Evolutionary conservation across 2,888 invertebrate species (phyloP).

Genomic region (Diabrotica balteata): DNA sequence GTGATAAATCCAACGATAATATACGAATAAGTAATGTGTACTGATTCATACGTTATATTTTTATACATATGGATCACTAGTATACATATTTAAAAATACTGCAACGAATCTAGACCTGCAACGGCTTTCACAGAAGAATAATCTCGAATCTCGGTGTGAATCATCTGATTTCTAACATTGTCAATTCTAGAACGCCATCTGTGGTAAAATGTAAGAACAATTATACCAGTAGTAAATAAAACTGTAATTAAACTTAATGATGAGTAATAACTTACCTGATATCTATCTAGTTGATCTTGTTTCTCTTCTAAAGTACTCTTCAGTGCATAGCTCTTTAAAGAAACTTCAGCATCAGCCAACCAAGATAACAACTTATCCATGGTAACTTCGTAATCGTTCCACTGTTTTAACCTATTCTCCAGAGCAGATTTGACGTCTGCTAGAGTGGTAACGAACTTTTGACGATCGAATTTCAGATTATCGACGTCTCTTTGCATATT

Average conservation of each 20-base stretch:
- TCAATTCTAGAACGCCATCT: background rate
- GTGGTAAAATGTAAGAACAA: background rate
- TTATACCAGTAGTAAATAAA: background rate
- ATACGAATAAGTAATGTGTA: no score
- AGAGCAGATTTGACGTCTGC: slow-evolving; percentile 80
- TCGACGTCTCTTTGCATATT: slow-evolving; percentile 82
- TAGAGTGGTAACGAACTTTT: slow-evolving; percentile 79
- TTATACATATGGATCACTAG: no score
- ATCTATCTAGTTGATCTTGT: slow-evolving; percentile 86
- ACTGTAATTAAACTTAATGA: no score
- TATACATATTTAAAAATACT: no score
- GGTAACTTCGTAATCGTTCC: slow-evolving; percentile 89
- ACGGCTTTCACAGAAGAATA: no score
- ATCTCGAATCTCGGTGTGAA: no score
- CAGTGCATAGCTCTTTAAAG: slow-evolving; percentile 83
- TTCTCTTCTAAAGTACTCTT: slow-evolving; percentile 90
- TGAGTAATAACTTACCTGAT: slow-evolving; percentile 88
- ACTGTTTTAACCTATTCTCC: slow-evolving; percentile 85
- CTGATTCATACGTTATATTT: no score
- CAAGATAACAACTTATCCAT: slow-evolving; percentile 83
- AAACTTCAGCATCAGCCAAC: slow-evolving; percentile 85
- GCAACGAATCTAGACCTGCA: no score
- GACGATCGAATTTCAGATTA: slow-evolving; percentile 81
- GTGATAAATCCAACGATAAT: no score
- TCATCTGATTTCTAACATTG: no score